A percentile compares a stretch with the other conserved stretches of the same genome.
phyloP scores from a whole-genome alignment of 2,113 vertebrate species.

The Trogon surrucura region DNA sequence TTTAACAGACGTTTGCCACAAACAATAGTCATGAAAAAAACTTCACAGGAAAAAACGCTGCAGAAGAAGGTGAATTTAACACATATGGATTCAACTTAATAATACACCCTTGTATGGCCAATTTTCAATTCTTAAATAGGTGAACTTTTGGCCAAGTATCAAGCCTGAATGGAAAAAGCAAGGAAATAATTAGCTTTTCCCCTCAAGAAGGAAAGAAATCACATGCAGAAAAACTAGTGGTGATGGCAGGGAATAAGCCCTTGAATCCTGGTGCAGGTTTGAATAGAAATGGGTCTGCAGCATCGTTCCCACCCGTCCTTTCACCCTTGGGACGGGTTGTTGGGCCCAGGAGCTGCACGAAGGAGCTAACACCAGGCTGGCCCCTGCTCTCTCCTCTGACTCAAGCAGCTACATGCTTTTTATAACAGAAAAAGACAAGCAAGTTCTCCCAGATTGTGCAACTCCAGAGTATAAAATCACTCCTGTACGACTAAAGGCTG shows the following conservation, averaged over 20 bases:
- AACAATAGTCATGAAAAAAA: neutral
- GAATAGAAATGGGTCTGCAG: neutral
- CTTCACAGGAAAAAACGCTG: neutral
- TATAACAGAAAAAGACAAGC: neutral
- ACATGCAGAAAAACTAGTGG: neutral
- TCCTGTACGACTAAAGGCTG: neutral
- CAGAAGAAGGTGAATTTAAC: neutral
- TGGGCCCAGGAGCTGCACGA: accelerated
- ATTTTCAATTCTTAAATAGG: neutral
- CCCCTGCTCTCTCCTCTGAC: neutral
- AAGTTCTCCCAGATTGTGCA: neutral
- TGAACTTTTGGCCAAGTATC: neutral
- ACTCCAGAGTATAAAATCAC: neutral
- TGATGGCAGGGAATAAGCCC: neutral
- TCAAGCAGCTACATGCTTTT: neutral
- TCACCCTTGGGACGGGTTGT: neutral
- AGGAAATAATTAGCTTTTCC: slow-evolving; percentile 14
- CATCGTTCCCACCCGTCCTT: neutral
- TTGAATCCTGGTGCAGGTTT: neutral
- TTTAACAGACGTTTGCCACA: neutral
- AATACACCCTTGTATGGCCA: accelerated
- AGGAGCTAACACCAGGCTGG: neutral
- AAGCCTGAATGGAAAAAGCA: neutral
- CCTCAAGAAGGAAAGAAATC: neutral
- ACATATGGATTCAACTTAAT: neutral